Evolutionary conservation across 2,113 vertebrate genomes (phyloP).

Genomic region (Brachyhypopomus gauderio): DNA sequence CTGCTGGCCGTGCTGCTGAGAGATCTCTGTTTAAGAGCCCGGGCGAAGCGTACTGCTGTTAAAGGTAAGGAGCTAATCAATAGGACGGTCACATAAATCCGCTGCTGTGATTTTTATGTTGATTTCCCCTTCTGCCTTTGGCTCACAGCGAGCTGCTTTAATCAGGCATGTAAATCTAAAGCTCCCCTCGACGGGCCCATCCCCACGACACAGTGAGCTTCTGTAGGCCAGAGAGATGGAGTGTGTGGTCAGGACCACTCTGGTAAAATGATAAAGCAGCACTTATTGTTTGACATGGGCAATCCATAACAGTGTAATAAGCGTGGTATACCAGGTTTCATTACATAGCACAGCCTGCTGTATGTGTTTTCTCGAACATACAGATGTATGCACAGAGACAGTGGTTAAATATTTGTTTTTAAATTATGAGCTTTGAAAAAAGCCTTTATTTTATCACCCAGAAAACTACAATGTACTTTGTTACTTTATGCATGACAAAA

Average conservation of each 20-base stretch:
- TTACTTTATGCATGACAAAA: neutral
- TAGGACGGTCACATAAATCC: conserved; percentile 61
- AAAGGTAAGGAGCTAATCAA: conserved; percentile 62
- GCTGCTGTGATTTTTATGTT: conserved; percentile 61
- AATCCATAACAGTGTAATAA: conserved; percentile 79
- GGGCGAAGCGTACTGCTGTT: conserved; percentile 52
- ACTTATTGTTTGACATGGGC: conserved; percentile 74
- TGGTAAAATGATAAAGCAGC: conserved; percentile 74
- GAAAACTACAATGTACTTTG: neutral
- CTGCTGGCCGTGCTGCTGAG: too few relatives aligned
- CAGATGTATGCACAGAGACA: neutral
- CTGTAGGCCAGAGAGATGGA: conserved; percentile 66
- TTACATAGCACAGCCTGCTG: conserved; percentile 23
- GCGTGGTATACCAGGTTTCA: conserved; percentile 62
- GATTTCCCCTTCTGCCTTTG: conserved; percentile 66
- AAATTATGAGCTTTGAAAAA: neutral
- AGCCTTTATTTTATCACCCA: neutral
- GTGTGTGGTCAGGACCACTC: conserved; percentile 64
- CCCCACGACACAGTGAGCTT: conserved; percentile 75
- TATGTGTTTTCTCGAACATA: conserved; percentile 7
- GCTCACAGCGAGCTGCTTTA: conserved; percentile 72
- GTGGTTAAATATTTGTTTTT: neutral
- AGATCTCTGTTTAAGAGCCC: conserved; percentile 66
- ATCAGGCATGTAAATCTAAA: conserved; percentile 73
- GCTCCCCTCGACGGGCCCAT: conserved; percentile 50